Percentiles rank a stretch among this genome's conserved stretches.
phyloP scores from a whole-genome alignment of 2,113 vertebrate species.

The Poecilia latipinna region DNA sequence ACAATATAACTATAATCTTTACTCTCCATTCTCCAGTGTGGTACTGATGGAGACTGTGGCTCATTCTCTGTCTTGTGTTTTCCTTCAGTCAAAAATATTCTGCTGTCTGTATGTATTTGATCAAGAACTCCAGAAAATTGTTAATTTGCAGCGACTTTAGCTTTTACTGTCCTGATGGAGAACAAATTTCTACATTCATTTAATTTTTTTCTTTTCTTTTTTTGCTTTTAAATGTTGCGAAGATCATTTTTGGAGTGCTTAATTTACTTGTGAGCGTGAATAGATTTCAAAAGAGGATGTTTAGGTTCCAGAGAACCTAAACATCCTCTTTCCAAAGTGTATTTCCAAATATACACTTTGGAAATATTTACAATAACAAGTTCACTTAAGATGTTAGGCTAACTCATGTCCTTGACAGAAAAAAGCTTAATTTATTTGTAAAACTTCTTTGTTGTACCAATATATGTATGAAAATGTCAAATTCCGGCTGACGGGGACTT shows the following conservation, averaged over 20 bases:
- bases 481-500: conserved; percentile 14
- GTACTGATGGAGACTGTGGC: too few species aligned
- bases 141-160: background rate
- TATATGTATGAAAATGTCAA: conserved; percentile 31
- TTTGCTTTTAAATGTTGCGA: too few species aligned
- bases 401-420: conserved; percentile 8
- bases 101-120: background rate
- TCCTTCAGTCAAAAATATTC: background rate
- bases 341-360: too few species aligned
- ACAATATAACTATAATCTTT: background rate
- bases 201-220: too few species aligned
- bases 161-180: too few species aligned
- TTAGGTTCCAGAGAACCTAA: background rate
- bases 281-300: background rate
- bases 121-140: background rate
- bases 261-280: too few species aligned
- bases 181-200: too few species aligned
- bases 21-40: background rate
- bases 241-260: too few species aligned
- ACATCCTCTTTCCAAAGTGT: too few species aligned
- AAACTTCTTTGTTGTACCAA: conserved; percentile 35
- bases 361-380: background rate
- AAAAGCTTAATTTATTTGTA: conserved; percentile 56
- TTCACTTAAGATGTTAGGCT: background rate
- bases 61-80: background rate